Conservation (phyloP, 2,888 invertebrate genomes). For the Sesamia inferens region DNA sequence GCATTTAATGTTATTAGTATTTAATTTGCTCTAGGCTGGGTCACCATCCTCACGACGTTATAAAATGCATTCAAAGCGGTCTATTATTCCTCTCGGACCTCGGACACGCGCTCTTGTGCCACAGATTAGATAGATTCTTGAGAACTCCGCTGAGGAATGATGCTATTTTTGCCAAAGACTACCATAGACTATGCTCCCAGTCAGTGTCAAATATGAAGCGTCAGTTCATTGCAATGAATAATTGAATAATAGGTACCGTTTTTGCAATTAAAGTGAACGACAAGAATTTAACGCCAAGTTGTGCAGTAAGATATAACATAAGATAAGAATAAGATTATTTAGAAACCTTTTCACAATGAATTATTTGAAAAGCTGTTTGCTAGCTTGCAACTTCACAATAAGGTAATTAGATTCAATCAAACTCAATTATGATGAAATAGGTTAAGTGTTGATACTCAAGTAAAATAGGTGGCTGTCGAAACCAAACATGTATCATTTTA, state of each 20-base stretch:
- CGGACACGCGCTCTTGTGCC: constrained; percentile 57
- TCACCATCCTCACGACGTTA: constrained; percentile 47
- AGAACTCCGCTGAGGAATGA: constrained; percentile 38
- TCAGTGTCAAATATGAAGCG: neutral
- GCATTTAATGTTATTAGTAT: constrained; percentile 66
- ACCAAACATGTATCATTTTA: constrained; percentile 30
- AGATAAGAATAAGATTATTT: too few species aligned
- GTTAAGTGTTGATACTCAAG: constrained; percentile 34
- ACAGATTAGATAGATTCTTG: constrained; percentile 60
- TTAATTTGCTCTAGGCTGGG: constrained; percentile 65
- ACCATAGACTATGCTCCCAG: constrained; percentile 1
- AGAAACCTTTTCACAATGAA: constrained; percentile 33
- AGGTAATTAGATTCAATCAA: constrained; percentile 50
- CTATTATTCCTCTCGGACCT: constrained; percentile 67
- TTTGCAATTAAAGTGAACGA: constrained; percentile 30
- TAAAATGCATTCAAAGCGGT: constrained; percentile 69
- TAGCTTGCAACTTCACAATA: constrained; percentile 42
- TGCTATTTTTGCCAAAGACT: constrained; percentile 7
- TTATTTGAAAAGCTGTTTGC: constrained; percentile 41
- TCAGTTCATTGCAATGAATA: constrained; percentile 20
- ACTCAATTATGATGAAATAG: constrained; percentile 41
- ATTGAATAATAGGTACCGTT: neutral
- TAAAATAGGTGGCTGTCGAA: constrained; percentile 27
- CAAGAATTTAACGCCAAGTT: constrained; percentile 43
- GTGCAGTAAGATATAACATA: constrained; percentile 23